These are phyloP conservation scores for roundworm (Caenorhabditis elegans) DNA, from an alignment of 1,140 invertebrate genomes.

Conservation along the genomic window WBcel235 BX284602.5:8897501-8898000, in stretches of 20 bases:
- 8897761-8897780: conserved; percentile 3
- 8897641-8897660: neutral
- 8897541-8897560: neutral
- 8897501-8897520: too few relatives aligned
- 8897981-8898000: neutral
- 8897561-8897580: neutral
- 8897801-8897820: neutral
- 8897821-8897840: conserved; percentile 7
- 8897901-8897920: conserved; percentile 15
- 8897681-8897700: conserved; percentile 18
- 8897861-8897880: neutral
- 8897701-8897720: conserved; percentile 24
- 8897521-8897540: neutral
- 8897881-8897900: neutral
- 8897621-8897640: neutral
- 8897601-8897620: neutral
- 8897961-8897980: neutral
- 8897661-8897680: neutral
- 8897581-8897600: neutral
- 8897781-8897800: neutral
- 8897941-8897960: neutral
- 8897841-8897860: neutral
- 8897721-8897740: conserved; percentile 25
- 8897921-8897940: conserved; percentile 21
- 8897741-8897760: conserved; percentile 10